Percentiles rank a stretch among this genome's conserved stretches.
Evolutionary conservation across 1,140 invertebrate species (phyloP).

Genomic region (Pristionchus pacificus): DNA sequence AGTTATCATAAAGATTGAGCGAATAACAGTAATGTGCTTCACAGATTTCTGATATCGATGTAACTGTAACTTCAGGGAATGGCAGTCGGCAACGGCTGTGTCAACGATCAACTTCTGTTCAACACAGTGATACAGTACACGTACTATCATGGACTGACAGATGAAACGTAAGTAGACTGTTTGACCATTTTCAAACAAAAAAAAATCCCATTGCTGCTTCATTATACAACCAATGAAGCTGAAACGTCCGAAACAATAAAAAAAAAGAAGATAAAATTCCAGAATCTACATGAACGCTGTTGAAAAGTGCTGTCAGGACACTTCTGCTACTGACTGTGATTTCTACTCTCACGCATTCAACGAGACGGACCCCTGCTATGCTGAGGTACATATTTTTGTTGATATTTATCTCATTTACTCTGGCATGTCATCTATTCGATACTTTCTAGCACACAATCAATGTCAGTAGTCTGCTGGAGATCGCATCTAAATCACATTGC

Average conservation of each 20-base stretch:
- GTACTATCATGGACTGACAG: constrained; percentile 40
- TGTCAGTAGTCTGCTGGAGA: no score
- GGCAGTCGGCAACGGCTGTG: constrained; percentile 42
- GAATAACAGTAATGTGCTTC: background rate
- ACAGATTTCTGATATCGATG: background rate
- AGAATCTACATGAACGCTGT: constrained; percentile 18
- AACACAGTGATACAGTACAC: constrained; percentile 36
- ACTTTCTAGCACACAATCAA: no score
- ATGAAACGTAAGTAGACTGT: constrained; percentile 24
- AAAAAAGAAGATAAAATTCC: no score
- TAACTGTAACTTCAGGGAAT: constrained; percentile 33
- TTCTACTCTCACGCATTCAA: constrained; percentile 14
- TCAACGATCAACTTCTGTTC: constrained; percentile 34
- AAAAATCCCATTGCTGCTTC: background rate
- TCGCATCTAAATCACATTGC: no score
- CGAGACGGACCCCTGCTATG: constrained; percentile 1
- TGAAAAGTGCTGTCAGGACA: constrained; percentile 17
- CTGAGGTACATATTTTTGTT: constrained; percentile 8
- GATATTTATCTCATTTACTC: no score
- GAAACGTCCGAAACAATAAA: no score
- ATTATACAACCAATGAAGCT: no score
- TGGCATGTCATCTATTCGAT: background rate
- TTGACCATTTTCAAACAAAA: background rate
- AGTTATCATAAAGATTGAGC: no score
- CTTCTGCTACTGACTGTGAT: constrained; percentile 12